phyloP scores from a whole-genome alignment of 2,888 invertebrate genomes.

The Eucera pruinosa region DNA sequence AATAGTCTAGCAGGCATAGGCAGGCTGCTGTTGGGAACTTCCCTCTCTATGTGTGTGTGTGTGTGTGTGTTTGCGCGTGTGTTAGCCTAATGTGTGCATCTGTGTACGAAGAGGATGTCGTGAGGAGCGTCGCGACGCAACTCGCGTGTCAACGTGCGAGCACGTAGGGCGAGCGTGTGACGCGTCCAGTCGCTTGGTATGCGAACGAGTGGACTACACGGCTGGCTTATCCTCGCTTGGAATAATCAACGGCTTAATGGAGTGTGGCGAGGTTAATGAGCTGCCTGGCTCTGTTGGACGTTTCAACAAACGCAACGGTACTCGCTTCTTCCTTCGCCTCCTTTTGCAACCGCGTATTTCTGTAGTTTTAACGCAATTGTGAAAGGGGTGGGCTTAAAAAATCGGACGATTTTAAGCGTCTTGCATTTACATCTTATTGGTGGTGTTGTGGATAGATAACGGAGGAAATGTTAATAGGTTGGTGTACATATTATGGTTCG shows the following conservation, averaged over 20 bases:
- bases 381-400: no score
- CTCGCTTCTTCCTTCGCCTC: no score
- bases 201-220: conserved; percentile 27
- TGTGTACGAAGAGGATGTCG: no score
- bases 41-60: neutral
- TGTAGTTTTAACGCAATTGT: no score
- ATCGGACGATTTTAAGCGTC: no score
- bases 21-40: conserved; percentile 38
- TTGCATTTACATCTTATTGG: no score
- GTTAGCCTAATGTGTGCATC: no score
- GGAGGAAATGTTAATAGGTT: no score
- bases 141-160: conserved; percentile 26
- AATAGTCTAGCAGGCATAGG: conserved; percentile 54
- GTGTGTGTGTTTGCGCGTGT: neutral
- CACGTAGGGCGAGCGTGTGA: conserved; percentile 28
- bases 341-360: neutral
- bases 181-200: conserved; percentile 25
- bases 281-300: conserved; percentile 2
- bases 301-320: neutral
- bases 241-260: conserved; percentile 39
- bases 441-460: no score
- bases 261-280: conserved; percentile 28
- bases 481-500: no score
- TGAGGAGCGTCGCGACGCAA: conserved; percentile 4
- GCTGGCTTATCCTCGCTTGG: conserved; percentile 14